A percentile compares a stretch with the other conserved stretches of the same genome.
phyloP scores from a whole-genome alignment of 2,888 invertebrate genomes.

The Drosophila melanocephala region DNA sequence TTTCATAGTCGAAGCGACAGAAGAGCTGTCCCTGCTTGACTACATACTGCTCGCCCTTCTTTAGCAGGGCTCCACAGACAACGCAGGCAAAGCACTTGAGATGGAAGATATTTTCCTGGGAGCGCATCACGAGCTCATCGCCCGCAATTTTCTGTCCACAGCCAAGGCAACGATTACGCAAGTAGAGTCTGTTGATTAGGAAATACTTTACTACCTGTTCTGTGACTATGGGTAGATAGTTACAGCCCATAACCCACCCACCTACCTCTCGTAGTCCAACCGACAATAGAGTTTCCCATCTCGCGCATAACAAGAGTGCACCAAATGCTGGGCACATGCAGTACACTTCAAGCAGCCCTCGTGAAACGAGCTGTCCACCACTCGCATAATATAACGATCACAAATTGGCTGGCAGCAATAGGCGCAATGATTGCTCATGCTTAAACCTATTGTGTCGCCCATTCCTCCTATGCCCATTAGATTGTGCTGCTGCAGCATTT shows the following conservation, averaged over 20 bases:
- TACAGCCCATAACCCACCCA: constrained; percentile 52
- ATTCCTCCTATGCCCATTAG: constrained; percentile 30
- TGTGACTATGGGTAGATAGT: neutral
- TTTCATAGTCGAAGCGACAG: constrained; percentile 92
- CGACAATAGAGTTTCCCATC: constrained; percentile 92
- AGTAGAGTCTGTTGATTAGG: constrained; percentile 87
- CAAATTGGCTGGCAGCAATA: constrained; percentile 90
- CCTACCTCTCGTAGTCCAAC: constrained; percentile 92
- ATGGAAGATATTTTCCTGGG: constrained; percentile 91
- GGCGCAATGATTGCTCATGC: constrained; percentile 86
- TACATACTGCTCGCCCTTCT: constrained; percentile 93
- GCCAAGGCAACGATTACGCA: constrained; percentile 90
- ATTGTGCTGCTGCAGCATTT: constrained; percentile 54
- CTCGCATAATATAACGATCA: constrained; percentile 91
- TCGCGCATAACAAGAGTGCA: constrained; percentile 91
- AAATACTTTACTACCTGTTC: constrained; percentile 6
- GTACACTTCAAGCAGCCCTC: constrained; percentile 91
- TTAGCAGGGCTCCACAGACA: constrained; percentile 90
- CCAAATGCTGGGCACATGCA: constrained; percentile 89
- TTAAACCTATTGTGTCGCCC: constrained; percentile 13
- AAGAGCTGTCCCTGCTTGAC: constrained; percentile 92
- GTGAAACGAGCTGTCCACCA: constrained; percentile 91
- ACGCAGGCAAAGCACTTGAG: constrained; percentile 92
- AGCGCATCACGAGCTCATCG: constrained; percentile 93
- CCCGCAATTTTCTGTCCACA: constrained; percentile 90